phyloP scores from a whole-genome alignment of 2,113 vertebrate genomes.

The Vulpes lagopus region DNA sequence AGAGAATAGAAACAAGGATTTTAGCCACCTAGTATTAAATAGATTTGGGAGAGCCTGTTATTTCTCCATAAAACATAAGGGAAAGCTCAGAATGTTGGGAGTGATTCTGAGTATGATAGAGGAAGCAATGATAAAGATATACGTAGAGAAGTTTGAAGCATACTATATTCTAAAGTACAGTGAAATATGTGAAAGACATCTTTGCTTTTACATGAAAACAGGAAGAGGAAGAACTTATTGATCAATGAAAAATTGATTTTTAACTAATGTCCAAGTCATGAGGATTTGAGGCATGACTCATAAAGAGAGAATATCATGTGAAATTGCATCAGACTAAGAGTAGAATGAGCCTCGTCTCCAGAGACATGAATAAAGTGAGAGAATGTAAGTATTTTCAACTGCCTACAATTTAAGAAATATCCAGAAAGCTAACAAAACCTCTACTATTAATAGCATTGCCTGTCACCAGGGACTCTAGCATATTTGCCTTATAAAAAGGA shows the following conservation, averaged over 20 bases:
- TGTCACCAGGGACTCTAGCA: background rate
- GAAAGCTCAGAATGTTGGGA: background rate
- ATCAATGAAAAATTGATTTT: slow-evolving; percentile 49
- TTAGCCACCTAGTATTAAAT: background rate
- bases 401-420: slow-evolving; percentile 50
- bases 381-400: slow-evolving; percentile 34
- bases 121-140: background rate
- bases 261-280: background rate
- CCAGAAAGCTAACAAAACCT: slow-evolving; percentile 62
- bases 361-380: slow-evolving; percentile 51
- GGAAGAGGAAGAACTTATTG: background rate
- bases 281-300: slow-evolving; percentile 38
- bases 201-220: slow-evolving; percentile 32
- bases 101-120: background rate
- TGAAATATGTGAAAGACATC: slow-evolving; percentile 37
- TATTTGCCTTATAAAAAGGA: slow-evolving; percentile 41
- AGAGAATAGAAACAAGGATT: slow-evolving; percentile 67
- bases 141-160: background rate
- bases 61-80: slow-evolving; percentile 31
- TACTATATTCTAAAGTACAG: background rate
- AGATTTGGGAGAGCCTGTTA: background rate
- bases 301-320: slow-evolving; percentile 10
- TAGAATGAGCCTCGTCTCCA: slow-evolving; percentile 7
- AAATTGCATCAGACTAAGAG: slow-evolving; percentile 28
- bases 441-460: slow-evolving; percentile 36